phyloP scores from a whole-genome alignment of 2,797 vertebrate genomes.

The Sebastolobus alascanus region DNA sequence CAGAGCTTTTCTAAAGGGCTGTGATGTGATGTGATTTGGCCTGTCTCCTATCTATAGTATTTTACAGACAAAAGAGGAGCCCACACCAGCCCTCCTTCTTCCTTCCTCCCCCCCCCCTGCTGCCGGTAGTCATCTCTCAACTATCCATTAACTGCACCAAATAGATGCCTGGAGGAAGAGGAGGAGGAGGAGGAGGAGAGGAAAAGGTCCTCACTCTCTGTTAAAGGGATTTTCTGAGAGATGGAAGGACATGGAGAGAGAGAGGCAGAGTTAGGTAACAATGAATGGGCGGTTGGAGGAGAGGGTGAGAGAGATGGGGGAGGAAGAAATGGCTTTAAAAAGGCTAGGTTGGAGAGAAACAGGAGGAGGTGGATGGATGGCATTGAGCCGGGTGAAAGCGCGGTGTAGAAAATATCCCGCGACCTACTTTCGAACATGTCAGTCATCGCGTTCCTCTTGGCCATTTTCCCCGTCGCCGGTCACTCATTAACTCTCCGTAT shows the following conservation, averaged over 20 bases:
- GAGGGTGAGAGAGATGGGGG: conserved; percentile 4
- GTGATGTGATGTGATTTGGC: conserved; percentile 69
- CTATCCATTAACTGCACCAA: conserved; percentile 78
- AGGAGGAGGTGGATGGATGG: conserved; percentile 42
- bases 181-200: conserved; percentile 66
- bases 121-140: conserved; percentile 72
- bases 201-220: conserved; percentile 66
- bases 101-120: conserved; percentile 8
- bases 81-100: conserved; percentile 26
- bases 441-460: conserved; percentile 52
- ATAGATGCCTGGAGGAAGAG: conserved; percentile 75
- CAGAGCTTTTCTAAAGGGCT: conserved; percentile 50
- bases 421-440: conserved; percentile 70
- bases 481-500: conserved; percentile 59
- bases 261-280: conserved; percentile 30
- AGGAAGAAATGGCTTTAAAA: conserved; percentile 37
- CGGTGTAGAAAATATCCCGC: conserved; percentile 41
- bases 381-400: conserved; percentile 34
- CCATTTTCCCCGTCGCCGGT: conserved; percentile 55
- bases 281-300: conserved; percentile 17
- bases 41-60: conserved; percentile 58
- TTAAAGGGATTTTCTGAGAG: conserved; percentile 74
- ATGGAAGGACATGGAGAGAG: conserved; percentile 42
- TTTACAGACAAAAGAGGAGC: conserved; percentile 72
- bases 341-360: conserved; percentile 25